A percentile compares a stretch with the other conserved stretches of the same genome.
phyloP scores from a whole-genome alignment of 1,140 invertebrate species.

The Carposina sasakii region DNA sequence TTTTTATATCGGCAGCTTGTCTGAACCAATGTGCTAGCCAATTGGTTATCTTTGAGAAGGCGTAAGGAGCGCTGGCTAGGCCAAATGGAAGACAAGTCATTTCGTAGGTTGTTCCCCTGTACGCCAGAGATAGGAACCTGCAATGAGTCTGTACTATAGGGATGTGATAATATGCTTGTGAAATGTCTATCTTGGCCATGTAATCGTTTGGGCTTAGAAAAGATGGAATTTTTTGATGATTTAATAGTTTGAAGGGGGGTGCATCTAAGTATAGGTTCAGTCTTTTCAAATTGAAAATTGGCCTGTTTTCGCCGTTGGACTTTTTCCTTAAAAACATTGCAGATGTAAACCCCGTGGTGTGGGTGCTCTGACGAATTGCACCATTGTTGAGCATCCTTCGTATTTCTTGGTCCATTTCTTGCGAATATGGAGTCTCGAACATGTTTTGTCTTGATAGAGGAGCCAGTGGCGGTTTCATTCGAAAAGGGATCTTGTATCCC shows the following conservation, averaged over 20 bases:
- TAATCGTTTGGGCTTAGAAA: slow-evolving; percentile 19
- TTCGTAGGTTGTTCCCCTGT: slow-evolving; percentile 2
- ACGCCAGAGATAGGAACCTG: slow-evolving; percentile 12
- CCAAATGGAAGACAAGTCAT: slow-evolving; percentile 26
- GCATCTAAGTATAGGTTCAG: slow-evolving; percentile 18
- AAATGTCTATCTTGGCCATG: slow-evolving; percentile 27
- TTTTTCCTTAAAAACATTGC: slow-evolving; percentile 28
- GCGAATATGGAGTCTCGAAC: too few species aligned
- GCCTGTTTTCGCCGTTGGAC: slow-evolving; percentile 4
- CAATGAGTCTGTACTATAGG: slow-evolving; percentile 11
- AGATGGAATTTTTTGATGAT: background rate
- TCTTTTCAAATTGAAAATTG: slow-evolving; percentile 26
- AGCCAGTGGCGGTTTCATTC: too few species aligned
- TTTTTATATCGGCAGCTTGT: too few species aligned
- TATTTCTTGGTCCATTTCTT: too few species aligned
- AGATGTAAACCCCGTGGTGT: slow-evolving; percentile 24
- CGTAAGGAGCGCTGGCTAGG: slow-evolving; percentile 14
- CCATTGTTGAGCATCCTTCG: too few species aligned
- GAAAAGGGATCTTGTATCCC: too few species aligned
- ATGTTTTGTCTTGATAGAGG: too few species aligned
- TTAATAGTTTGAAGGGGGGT: background rate
- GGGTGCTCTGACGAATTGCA: too few species aligned
- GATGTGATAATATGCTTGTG: slow-evolving; percentile 49
- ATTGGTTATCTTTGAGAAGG: slow-evolving; percentile 17
- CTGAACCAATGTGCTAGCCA: slow-evolving; percentile 23